phyloP scores from a whole-genome alignment of 2,113 vertebrate species.

The Seriola rivoliana region DNA sequence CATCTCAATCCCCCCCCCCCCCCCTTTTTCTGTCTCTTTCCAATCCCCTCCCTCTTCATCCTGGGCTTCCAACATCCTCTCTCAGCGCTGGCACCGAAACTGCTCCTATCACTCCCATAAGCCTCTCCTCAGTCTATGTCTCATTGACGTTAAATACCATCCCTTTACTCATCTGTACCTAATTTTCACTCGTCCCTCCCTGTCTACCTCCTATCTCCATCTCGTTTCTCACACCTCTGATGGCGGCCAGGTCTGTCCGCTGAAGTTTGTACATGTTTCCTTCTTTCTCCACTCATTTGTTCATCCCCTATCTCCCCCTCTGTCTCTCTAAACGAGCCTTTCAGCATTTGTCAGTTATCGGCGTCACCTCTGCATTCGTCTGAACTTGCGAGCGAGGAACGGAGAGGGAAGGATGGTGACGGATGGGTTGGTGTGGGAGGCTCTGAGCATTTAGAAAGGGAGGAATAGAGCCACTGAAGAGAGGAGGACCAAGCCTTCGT shows the following conservation, averaged over 20 bases:
- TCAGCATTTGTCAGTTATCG: conserved; percentile 60
- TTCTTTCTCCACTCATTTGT: conserved; percentile 13
- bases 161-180: conserved; percentile 65
- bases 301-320: background rate
- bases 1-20: background rate
- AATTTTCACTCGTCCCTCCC: conserved; percentile 54
- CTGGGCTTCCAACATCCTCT: conserved; percentile 31
- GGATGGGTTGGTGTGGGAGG: conserved; percentile 55
- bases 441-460: conserved; percentile 32
- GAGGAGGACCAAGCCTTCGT: background rate
- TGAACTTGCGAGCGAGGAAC: conserved; percentile 41
- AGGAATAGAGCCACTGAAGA: conserved; percentile 31
- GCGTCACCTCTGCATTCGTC: conserved; percentile 55
- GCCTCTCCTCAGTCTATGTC: conserved; percentile 36
- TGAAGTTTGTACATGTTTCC: conserved; percentile 34
- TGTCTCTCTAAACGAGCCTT: conserved; percentile 46
- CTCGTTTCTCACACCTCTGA: conserved; percentile 50
- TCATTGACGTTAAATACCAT: conserved; percentile 61
- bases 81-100: conserved; percentile 40
- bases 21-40: conserved; percentile 16
- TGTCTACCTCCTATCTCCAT: conserved; percentile 14
- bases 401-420: conserved; percentile 51
- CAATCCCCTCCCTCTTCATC: conserved; percentile 21
- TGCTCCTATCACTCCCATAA: conserved; percentile 65
- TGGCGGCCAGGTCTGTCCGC: conserved; percentile 36